A percentile compares a stretch with the other conserved stretches of the same genome.
These are phyloP conservation scores for Diachasmimorpha longicaudata DNA, from an alignment of 1,140 invertebrate species.

Conservation along the genomic window DNA sequence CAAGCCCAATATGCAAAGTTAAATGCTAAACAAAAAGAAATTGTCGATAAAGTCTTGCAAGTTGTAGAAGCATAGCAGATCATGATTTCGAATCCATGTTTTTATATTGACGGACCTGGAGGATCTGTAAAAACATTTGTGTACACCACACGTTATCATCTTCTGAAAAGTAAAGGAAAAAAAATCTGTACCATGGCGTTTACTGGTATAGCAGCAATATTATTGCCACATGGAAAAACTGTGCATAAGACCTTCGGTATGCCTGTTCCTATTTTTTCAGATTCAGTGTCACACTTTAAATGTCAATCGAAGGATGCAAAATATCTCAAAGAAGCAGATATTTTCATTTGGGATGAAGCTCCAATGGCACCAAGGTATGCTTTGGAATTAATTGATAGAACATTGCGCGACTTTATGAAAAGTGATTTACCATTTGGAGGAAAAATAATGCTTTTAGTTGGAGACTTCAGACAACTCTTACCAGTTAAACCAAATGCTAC, in stretches of 20 bases:
- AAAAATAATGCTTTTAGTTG: constrained; percentile 37
- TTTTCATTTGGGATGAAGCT: too few species aligned
- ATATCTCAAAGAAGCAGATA: constrained; percentile 23
- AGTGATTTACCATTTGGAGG: constrained; percentile 35
- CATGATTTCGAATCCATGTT: background rate
- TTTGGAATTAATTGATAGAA: constrained; percentile 32
- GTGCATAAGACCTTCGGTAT: constrained; percentile 33
- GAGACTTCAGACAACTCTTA: constrained; percentile 38
- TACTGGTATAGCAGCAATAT: constrained; percentile 37
- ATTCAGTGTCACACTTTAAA: constrained; percentile 34
- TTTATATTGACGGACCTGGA: constrained; percentile 33
- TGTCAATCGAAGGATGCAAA: constrained; percentile 36
- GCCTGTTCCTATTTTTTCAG: constrained; percentile 27
- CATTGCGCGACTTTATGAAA: constrained; percentile 28
- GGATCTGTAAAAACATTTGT: constrained; percentile 34
- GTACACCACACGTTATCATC: constrained; percentile 22
- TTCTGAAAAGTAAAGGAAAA: constrained; percentile 19
- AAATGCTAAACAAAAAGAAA: constrained; percentile 18
- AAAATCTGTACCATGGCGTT: constrained; percentile 31
- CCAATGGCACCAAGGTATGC: constrained; percentile 29
- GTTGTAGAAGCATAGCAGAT: background rate
- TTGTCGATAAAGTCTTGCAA: constrained; percentile 9
- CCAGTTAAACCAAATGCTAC: constrained; percentile 33
- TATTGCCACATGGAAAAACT: constrained; percentile 34
- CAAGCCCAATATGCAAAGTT: constrained; percentile 13